Evolutionary conservation across 2,113 vertebrate genomes (phyloP), one percentile per base, ranked within the genome.

Genomic region (Colossoma macropomum): DNA sequence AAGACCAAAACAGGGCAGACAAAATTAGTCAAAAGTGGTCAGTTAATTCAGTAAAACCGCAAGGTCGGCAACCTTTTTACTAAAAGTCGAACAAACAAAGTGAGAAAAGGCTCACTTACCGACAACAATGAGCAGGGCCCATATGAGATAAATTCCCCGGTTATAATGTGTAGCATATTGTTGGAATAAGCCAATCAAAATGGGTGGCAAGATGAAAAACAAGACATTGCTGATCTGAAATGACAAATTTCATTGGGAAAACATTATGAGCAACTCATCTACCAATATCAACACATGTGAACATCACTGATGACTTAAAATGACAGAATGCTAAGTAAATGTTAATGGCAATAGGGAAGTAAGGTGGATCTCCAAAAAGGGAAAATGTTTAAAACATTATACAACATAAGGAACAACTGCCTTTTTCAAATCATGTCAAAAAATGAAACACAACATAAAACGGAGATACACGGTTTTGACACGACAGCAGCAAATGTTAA

Each of bases 131-230:
- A 99, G 95, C 3, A 99, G 95, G 80, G 92, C 94, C 98, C 98
- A 99, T 91, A 99, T 98, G 87, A 98, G 94, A 93, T 99, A 97
- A 91, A 99, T 99, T 89, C 97, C 98, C 72, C 94, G 97, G 96
- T 99, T 99, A 96, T 99, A 99, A 92, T 95, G 97, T 62, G 95
- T 92, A 70, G 98, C 98, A 0, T 99, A 99, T 88, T 99, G 96
- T 87, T 93, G 96, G 87, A 99, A 99, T 86, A 99, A 94, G 90
- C 93, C 96, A 96, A 99, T 99, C 92, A 98, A 96, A 93, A 99
- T 97, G 86, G 97, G 97, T 4, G 98, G 98, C 84, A 98, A 94
- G 92, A 99, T 86, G 91, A 99, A 99, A 96, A 99, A 99, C 90
- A 99, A 92, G 91, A 98, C 6, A 89, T 99, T 99, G 96, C 97